A percentile compares a stretch with the other conserved stretches of the same genome.
phyloP scores from a whole-genome alignment of 2,888 invertebrate species.

The Nesidiocoris tenuis region DNA sequence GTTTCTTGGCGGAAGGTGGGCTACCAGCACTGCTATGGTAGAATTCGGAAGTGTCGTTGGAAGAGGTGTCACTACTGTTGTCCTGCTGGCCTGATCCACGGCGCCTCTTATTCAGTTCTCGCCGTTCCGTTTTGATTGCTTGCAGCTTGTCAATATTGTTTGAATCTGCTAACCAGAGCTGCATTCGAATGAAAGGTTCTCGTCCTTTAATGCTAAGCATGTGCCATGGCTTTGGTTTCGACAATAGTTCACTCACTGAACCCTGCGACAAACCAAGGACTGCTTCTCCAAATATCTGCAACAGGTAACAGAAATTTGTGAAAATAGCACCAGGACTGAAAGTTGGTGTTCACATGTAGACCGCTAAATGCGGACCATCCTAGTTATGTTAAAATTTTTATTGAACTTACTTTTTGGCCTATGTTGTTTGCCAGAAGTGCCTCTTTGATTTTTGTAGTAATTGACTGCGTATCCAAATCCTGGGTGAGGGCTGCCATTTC shows the following conservation, averaged over 20 bases:
- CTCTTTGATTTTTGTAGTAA: slow-evolving; percentile 96
- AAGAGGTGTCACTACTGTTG: slow-evolving; percentile 83
- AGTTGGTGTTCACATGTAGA: too few species aligned
- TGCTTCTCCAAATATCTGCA: slow-evolving; percentile 90
- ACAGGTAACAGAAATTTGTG: slow-evolving; percentile 51
- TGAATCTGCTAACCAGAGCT: slow-evolving; percentile 93
- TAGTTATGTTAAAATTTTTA: neutral
- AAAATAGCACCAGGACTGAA: too few species aligned
- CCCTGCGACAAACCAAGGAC: slow-evolving; percentile 95
- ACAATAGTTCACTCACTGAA: slow-evolving; percentile 93
- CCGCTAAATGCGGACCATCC: too few species aligned
- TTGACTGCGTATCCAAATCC: slow-evolving; percentile 92
- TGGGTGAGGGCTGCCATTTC: slow-evolving; percentile 96
- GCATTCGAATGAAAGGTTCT: slow-evolving; percentile 95
- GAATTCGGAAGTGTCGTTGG: slow-evolving; percentile 85
- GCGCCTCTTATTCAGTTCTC: slow-evolving; percentile 87
- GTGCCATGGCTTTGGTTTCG: slow-evolving; percentile 98
- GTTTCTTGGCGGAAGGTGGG: slow-evolving; percentile 85
- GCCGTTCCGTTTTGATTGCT: slow-evolving; percentile 82
- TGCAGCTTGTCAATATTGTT: slow-evolving; percentile 92
- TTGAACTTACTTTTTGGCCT: slow-evolving; percentile 76
- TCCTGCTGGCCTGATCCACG: slow-evolving; percentile 79
- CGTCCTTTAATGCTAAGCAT: slow-evolving; percentile 97
- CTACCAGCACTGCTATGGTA: slow-evolving; percentile 82
- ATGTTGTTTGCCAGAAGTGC: slow-evolving; percentile 94